A percentile compares a stretch with the other conserved stretches of the same genome.
phyloP scores from a whole-genome alignment of 2,797 vertebrate species.

The Mastacembelus armatus region DNA sequence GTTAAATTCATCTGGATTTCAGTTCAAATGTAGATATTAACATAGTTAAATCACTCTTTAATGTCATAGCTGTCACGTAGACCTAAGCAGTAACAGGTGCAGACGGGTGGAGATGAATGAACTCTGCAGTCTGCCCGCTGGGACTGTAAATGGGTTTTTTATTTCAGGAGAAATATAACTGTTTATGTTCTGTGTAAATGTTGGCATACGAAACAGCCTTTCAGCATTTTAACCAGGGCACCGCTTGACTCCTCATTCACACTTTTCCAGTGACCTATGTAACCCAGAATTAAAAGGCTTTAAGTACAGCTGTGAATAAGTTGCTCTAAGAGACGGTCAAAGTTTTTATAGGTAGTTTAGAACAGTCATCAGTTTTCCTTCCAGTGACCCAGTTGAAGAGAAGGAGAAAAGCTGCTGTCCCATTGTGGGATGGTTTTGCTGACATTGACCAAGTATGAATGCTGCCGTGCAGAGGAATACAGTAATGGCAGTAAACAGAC shows the following conservation, averaged over 20 bases:
- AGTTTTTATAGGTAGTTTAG: constrained; percentile 42
- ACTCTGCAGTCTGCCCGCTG: not conserved
- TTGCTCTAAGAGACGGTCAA: constrained; percentile 25
- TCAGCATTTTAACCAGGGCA: constrained; percentile 22
- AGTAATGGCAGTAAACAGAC: constrained; percentile 50
- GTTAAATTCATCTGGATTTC: not conserved
- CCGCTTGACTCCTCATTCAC: constrained; percentile 44
- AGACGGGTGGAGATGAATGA: constrained; percentile 23
- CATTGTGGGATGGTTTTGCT: constrained; percentile 13
- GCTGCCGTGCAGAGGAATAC: constrained; percentile 37
- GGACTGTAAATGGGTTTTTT: constrained; percentile 47
- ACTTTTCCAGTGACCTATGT: constrained; percentile 44
- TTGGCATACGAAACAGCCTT: constrained; percentile 22
- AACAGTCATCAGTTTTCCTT: constrained; percentile 16
- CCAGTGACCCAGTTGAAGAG: constrained; percentile 1
- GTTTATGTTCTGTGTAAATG: constrained; percentile 12
- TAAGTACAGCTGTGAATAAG: constrained; percentile 46
- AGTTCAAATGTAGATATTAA: not conserved
- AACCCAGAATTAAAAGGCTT: constrained; percentile 45
- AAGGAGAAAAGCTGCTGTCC: not conserved
- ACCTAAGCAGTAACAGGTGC: constrained; percentile 40
- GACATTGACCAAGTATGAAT: constrained; percentile 57
- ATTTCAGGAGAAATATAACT: constrained; percentile 35
- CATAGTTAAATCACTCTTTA: not conserved
- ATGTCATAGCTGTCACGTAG: not conserved